Percentiles rank a stretch among this genome's conserved stretches.
phyloP scores from a whole-genome alignment of 2,113 vertebrate genomes.

The Lepus americanus region DNA sequence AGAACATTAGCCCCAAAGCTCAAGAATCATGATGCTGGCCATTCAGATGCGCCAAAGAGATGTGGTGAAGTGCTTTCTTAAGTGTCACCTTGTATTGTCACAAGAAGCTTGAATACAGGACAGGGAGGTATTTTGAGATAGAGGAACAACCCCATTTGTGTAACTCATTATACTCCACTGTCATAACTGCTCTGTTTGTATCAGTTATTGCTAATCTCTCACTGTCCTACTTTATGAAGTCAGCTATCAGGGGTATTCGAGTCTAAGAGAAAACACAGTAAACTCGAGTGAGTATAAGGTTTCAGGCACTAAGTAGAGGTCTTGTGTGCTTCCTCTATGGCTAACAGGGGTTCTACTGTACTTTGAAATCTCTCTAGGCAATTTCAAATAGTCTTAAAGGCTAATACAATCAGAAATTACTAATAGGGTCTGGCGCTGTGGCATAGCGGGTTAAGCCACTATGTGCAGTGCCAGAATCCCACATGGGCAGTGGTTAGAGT shows the following conservation, averaged over 20 bases:
- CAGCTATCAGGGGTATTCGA: not conserved
- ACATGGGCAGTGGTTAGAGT: too few relatives aligned
- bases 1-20: not conserved
- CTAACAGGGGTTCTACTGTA: not conserved
- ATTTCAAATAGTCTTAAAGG: not conserved
- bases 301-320: not conserved
- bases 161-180: not conserved
- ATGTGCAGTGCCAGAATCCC: too few relatives aligned
- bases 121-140: not conserved
- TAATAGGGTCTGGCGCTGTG: too few relatives aligned
- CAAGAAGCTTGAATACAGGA: not conserved
- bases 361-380: slow-evolving; percentile 1
- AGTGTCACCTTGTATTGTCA: not conserved
- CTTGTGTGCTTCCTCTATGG: not conserved
- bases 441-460: too few relatives aligned
- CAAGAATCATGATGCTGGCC: not conserved
- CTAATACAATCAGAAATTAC: not conserved
- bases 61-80: not conserved
- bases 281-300: not conserved
- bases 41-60: not conserved
- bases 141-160: not conserved
- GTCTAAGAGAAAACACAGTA: not conserved
- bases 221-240: not conserved
- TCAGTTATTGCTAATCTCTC: not conserved
- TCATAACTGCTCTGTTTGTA: not conserved